These are phyloP conservation scores for Melanocharis versteri DNA, from an alignment of 2,113 vertebrate genomes.

Conservation along the genomic window DNA sequence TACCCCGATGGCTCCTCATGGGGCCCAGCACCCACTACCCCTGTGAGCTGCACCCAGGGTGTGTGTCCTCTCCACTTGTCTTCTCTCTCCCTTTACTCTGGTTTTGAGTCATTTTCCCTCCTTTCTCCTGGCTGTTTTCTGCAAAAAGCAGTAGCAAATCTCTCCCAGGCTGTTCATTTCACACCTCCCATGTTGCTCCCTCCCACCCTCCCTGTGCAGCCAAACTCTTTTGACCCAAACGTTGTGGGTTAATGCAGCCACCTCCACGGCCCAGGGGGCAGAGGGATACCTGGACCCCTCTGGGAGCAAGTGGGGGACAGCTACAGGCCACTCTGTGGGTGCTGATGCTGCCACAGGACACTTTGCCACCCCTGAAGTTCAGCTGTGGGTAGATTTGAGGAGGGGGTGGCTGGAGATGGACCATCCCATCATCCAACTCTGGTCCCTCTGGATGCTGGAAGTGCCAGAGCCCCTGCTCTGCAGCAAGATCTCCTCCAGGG, in stretches of 20 bases:
- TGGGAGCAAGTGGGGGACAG: background rate
- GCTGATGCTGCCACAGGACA: background rate
- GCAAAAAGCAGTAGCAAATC: background rate
- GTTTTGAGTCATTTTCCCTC: background rate
- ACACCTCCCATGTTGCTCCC: accelerated
- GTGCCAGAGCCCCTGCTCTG: background rate
- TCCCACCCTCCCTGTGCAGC: background rate
- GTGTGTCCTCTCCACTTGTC: background rate
- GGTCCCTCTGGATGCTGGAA: background rate
- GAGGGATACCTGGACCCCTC: background rate
- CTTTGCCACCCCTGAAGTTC: background rate
- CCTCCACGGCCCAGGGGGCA: background rate
- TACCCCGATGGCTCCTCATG: accelerated
- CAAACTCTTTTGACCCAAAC: background rate
- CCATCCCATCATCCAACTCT: background rate
- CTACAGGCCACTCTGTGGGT: accelerated
- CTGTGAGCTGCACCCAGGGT: accelerated
- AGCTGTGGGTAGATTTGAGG: background rate
- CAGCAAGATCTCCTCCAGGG: background rate
- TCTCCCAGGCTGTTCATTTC: background rate
- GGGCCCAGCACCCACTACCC: background rate
- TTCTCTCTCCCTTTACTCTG: background rate
- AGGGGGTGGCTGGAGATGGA: background rate
- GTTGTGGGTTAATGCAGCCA: background rate
- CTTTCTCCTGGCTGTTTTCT: background rate